Conservation (phyloP, 1,140 invertebrate species). For the Eumeta japonica region DNA sequence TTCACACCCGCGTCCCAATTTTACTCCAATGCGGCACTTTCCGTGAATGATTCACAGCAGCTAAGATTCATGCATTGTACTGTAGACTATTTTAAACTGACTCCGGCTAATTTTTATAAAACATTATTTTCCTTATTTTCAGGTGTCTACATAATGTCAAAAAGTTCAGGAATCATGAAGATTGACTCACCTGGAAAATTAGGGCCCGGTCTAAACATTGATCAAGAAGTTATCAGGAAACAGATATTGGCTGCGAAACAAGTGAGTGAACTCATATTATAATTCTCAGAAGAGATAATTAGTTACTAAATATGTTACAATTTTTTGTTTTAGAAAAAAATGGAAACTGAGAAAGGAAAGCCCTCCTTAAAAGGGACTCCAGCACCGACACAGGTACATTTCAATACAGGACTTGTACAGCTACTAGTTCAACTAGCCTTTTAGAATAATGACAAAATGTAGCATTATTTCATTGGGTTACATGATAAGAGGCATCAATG, state of each 20-base stretch:
- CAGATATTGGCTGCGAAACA: slow-evolving; percentile 55
- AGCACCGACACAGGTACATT: slow-evolving; percentile 19
- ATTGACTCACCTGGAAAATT: slow-evolving; percentile 64
- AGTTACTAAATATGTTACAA: slow-evolving; percentile 6
- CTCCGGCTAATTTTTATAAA: not conserved
- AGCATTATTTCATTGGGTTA: too few relatives aligned
- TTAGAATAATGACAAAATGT: too few relatives aligned
- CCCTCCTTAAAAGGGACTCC: slow-evolving; percentile 17
- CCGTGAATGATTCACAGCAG: too few relatives aligned
- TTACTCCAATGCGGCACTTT: too few relatives aligned
- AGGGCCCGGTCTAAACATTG: slow-evolving; percentile 53
- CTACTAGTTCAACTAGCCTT: too few relatives aligned
- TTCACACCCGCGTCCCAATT: too few relatives aligned
- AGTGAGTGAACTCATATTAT: slow-evolving; percentile 17
- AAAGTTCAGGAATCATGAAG: slow-evolving; percentile 69
- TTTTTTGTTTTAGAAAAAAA: slow-evolving; percentile 34
- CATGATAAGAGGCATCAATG: too few relatives aligned
- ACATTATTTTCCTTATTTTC: slow-evolving; percentile 17
- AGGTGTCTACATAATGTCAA: slow-evolving; percentile 73
- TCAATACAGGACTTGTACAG: too few relatives aligned
- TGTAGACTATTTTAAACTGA: too few relatives aligned
- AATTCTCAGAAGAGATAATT: not conserved
- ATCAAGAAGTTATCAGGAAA: slow-evolving; percentile 53
- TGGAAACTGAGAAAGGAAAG: slow-evolving; percentile 41
- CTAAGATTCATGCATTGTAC: too few relatives aligned